These are phyloP conservation scores for Cactoblastis cactorum DNA, from an alignment of 2,888 invertebrate genomes.

Conservation along the genomic window DNA sequence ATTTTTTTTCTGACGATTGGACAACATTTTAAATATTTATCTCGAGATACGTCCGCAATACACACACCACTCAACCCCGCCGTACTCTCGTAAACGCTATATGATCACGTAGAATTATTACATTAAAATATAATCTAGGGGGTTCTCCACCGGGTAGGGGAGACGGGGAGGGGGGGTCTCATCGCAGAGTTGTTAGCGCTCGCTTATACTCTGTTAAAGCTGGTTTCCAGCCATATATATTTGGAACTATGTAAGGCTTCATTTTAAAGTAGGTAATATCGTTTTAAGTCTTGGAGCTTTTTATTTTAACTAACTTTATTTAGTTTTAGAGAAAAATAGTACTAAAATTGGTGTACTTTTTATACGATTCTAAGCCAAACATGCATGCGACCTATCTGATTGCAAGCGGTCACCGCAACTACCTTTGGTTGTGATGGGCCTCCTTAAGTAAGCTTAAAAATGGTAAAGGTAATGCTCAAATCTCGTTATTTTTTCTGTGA, in stretches of 20 bases:
- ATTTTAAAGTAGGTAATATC: neutral
- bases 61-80: neutral
- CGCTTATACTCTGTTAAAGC: slow-evolving; percentile 5
- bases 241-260: neutral
- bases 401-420: too few species aligned
- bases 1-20: too few species aligned
- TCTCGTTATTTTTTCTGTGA: too few species aligned
- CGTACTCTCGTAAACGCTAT: slow-evolving; percentile 64
- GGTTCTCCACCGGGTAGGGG: neutral
- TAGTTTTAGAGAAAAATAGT: too few species aligned
- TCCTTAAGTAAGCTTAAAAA: too few species aligned
- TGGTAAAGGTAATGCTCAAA: too few species aligned
- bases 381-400: too few species aligned
- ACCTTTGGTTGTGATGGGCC: too few species aligned
- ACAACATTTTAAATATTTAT: neutral
- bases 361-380: too few species aligned
- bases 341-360: too few species aligned
- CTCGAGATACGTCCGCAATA: neutral
- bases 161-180: neutral
- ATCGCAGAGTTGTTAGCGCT: slow-evolving; percentile 9
- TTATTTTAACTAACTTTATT: too few species aligned
- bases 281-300: too few species aligned
- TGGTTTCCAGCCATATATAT: neutral
- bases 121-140: slow-evolving; percentile 70
- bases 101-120: slow-evolving; percentile 76